These are phyloP conservation scores for Protonemura montana DNA, from an alignment of 2,888 invertebrate species.

Conservation along the genomic window DNA sequence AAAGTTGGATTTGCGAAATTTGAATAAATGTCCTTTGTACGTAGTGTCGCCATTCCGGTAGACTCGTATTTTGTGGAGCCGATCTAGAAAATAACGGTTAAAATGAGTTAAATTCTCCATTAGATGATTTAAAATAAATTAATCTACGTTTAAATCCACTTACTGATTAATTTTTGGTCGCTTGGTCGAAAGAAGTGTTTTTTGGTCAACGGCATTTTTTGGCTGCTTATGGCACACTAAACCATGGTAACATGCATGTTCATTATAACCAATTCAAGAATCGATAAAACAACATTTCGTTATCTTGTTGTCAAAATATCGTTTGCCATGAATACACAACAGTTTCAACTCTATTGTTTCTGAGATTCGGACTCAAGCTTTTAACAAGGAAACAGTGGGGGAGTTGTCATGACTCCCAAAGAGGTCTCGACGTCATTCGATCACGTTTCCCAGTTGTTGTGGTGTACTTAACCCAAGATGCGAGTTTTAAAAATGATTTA, in stretches of 20 bases:
- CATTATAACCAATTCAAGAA: neutral
- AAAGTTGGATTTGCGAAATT: neutral
- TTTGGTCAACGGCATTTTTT: neutral
- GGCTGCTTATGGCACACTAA: neutral
- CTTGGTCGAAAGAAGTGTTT: neutral
- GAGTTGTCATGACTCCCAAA: conserved; percentile 3
- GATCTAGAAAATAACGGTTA: neutral
- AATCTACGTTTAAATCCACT: too few species aligned
- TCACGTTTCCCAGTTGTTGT: conserved; percentile 18
- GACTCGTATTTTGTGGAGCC: neutral
- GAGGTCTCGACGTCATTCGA: neutral
- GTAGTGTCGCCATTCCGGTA: neutral
- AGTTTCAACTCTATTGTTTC: neutral
- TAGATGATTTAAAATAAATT: too few species aligned
- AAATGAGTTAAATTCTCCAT: neutral
- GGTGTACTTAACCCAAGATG: neutral
- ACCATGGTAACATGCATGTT: neutral
- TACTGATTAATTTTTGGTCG: neutral
- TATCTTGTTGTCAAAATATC: neutral
- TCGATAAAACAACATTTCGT: neutral
- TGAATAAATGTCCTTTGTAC: neutral
- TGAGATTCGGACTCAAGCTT: too few species aligned
- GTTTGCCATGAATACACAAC: neutral
- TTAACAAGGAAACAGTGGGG: neutral
- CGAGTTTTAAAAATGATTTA: neutral